These are phyloP conservation scores for Clinocottus analis DNA, from an alignment of 2,113 vertebrate species.

Conservation along the genomic window DNA sequence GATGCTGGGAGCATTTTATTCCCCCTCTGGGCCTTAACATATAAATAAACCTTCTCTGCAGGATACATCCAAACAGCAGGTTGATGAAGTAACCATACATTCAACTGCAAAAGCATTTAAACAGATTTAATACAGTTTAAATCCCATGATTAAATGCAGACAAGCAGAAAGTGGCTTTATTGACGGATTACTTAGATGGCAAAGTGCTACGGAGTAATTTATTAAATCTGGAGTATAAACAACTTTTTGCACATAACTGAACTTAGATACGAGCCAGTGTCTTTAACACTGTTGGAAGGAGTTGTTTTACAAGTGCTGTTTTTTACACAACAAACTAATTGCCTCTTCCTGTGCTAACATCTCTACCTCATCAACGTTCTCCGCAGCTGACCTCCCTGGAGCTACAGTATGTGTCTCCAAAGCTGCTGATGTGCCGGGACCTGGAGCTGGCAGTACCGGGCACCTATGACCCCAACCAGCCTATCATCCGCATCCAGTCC, in stretches of 20 bases:
- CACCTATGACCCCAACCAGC: constrained; percentile 97
- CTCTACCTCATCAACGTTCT: constrained; percentile 41
- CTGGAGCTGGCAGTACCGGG: constrained; percentile 96
- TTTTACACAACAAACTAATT: constrained; percentile 34
- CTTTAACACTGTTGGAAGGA: constrained; percentile 27
- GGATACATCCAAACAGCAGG: constrained; percentile 31
- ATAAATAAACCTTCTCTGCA: constrained; percentile 49
- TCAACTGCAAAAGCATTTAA: constrained; percentile 27
- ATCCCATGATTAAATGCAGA: constrained; percentile 21
- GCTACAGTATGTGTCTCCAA: constrained; percentile 96
- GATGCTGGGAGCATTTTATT: constrained; percentile 44
- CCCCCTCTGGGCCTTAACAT: constrained; percentile 48
- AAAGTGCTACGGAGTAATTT: constrained; percentile 30
- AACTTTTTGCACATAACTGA: constrained; percentile 18
- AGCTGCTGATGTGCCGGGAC: constrained; percentile 98
- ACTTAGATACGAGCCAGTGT: constrained; percentile 16
- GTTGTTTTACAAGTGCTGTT: constrained; percentile 10
- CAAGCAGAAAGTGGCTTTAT: constrained; percentile 15
- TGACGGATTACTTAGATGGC: constrained; percentile 4
- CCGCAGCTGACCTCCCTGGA: constrained; percentile 95
- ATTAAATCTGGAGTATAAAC: constrained; percentile 20
- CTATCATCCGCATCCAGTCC: constrained; percentile 97
- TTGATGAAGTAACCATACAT: constrained; percentile 29
- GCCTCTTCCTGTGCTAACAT: constrained; percentile 27
- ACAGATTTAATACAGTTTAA: constrained; percentile 21